Evolutionary conservation across 2,888 invertebrate species (phyloP), one percentile per base, ranked within the genome.

Genomic region (Orchesella flavescens): DNA sequence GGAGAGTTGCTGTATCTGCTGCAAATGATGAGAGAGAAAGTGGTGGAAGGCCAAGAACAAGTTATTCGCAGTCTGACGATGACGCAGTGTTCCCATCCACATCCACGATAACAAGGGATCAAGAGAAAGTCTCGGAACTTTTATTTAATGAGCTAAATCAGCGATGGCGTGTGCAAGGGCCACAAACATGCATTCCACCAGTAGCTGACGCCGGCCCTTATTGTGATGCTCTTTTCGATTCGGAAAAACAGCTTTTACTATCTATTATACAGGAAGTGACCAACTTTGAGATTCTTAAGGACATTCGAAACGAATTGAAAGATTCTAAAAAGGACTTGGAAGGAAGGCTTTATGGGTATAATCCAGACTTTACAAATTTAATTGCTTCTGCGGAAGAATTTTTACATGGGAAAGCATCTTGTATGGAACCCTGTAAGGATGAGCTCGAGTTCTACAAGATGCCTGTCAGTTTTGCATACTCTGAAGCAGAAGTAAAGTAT

Each of bases 311-410:
- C 15, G 81, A 74, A 19, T 23, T 81, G 49, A 81, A 81, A 61
- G 81, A 81, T 23, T 81, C 81, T 0, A 81, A 74, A 23, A 81
- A 81, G 59, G 81, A 81, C 49, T 66, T 81, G 61, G 81, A 81
- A 43, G 81, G 74, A 34, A 66, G 81, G 43, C 19, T 81, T 21
- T 74, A 81, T 61, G 81, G 81, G 2, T 68, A 74, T n/a, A 81
- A 74, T 34, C 81, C 81, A 17, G 74, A 81, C 24, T 81, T 81
- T 61, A 9, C 74, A 7, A 81, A 74, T 23, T 61, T 81, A 24
- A 81, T 81, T 15, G 81, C 74, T 17, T 81, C 81, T 0, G 74
- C 81, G 15, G 81, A 81, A 34, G 81, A 81, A 17, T 81, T 74
- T 74, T 46, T 81, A 13, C 81, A 81, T 74, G 81, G 81, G 43